phyloP scores from a whole-genome alignment of 2,797 vertebrate genomes.

The Platyrinchus mystaceus region DNA sequence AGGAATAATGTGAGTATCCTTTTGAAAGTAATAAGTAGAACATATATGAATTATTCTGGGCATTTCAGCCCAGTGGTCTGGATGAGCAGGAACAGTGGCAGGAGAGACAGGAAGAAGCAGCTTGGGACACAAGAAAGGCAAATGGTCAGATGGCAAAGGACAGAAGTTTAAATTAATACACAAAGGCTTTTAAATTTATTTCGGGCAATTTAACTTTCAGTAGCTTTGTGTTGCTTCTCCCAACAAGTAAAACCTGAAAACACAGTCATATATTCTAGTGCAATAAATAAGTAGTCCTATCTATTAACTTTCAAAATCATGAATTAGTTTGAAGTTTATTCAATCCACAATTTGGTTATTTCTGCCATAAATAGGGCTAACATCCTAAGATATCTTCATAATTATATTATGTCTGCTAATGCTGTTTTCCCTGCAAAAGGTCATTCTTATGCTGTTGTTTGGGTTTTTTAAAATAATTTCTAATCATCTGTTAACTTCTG shows the following conservation, averaged over 20 bases:
- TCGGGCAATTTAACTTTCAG: background rate
- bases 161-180: background rate
- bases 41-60: background rate
- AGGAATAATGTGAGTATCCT: background rate
- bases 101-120: background rate
- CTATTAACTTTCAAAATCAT: background rate
- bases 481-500: background rate
- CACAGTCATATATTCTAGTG: background rate
- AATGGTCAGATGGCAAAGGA: background rate
- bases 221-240: background rate
- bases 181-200: background rate
- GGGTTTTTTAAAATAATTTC: background rate
- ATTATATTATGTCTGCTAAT: background rate
- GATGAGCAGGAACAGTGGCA: background rate
- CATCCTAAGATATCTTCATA: background rate
- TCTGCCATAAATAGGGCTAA: background rate
- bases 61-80: background rate
- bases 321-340: background rate
- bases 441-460: background rate
- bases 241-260: background rate
- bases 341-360: background rate
- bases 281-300: background rate
- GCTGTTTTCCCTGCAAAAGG: background rate
- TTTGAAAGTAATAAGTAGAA: background rate
- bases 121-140: background rate